phyloP scores from a whole-genome alignment of 2,888 invertebrate genomes.

The Tinea semifulvella region DNA sequence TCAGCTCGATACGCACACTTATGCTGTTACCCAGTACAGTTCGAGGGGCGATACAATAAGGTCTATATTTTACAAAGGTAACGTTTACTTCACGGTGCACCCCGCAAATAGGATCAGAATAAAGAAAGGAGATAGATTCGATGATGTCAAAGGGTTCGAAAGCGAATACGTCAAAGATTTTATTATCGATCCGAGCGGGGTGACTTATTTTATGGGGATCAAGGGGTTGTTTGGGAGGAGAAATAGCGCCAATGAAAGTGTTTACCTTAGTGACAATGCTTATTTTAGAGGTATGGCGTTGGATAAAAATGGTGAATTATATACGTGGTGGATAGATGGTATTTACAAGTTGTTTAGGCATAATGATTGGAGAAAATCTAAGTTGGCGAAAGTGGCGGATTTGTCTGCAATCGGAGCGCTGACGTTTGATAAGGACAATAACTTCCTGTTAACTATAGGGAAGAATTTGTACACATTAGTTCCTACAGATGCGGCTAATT shows the following conservation, averaged over 20 bases:
- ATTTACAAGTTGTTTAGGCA: slow-evolving; percentile 41
- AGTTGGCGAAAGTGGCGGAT: slow-evolving; percentile 32
- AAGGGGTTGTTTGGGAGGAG: slow-evolving; percentile 33
- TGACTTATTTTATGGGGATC: slow-evolving; percentile 35
- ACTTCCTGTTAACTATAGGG: slow-evolving; percentile 39
- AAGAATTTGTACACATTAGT: slow-evolving; percentile 28
- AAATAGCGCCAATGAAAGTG: slow-evolving; percentile 30
- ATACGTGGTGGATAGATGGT: slow-evolving; percentile 53
- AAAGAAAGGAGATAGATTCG: slow-evolving; percentile 35
- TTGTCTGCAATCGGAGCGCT: slow-evolving; percentile 38
- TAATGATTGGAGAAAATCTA: slow-evolving; percentile 31
- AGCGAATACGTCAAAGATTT: slow-evolving; percentile 37
- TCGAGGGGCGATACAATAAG: slow-evolving; percentile 40
- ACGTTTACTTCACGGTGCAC: slow-evolving; percentile 39
- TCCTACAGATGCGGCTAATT: not conserved
- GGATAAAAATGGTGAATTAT: slow-evolving; percentile 40
- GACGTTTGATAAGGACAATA: slow-evolving; percentile 45
- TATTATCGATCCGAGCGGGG: slow-evolving; percentile 39
- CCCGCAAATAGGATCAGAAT: slow-evolving; percentile 32
- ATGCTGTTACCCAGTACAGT: slow-evolving; percentile 35
- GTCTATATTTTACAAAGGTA: slow-evolving; percentile 38
- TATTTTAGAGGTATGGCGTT: slow-evolving; percentile 45
- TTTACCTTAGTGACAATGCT: slow-evolving; percentile 37
- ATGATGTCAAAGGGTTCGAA: slow-evolving; percentile 27
- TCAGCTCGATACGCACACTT: slow-evolving; percentile 29